Percentiles rank a stretch among this genome's conserved stretches.
These are phyloP conservation scores for Rhea pennata DNA, from an alignment of 2,113 vertebrate species.

Conservation along the genomic window DNA sequence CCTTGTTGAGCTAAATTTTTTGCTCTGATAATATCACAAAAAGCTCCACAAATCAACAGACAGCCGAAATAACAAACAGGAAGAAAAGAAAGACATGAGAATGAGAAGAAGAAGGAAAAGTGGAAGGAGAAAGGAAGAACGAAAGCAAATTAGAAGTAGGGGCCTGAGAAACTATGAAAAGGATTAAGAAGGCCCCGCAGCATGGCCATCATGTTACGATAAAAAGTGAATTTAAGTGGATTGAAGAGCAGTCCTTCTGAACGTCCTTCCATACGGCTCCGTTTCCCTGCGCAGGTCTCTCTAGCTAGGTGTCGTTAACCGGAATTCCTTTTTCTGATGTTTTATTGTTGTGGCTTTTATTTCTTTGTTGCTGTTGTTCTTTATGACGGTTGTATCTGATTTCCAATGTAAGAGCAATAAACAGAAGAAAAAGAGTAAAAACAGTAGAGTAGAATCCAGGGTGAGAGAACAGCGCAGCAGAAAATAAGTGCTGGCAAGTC, in stretches of 20 bases:
- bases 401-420: constrained; percentile 36
- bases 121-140: not conserved
- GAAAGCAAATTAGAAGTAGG: not conserved
- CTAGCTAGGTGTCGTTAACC: not conserved
- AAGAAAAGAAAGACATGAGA: not conserved
- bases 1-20: not conserved
- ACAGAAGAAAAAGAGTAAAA: constrained; percentile 5
- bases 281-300: not conserved
- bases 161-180: not conserved
- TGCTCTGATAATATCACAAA: not conserved
- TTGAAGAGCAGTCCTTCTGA: not conserved
- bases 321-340: not conserved
- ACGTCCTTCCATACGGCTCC: not conserved
- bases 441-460: not conserved
- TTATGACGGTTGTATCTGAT: constrained; percentile 37
- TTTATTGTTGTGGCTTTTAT: constrained; percentile 16
- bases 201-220: not conserved
- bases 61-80: not conserved
- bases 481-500: not conserved
- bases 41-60: not conserved
- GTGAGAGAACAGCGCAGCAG: not conserved
- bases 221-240: not conserved
- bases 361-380: not conserved
- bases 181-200: not conserved
- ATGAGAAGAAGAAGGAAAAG: not conserved